Conservation (phyloP, 2,888 invertebrate species). For the Notodonta dromedarius region DNA sequence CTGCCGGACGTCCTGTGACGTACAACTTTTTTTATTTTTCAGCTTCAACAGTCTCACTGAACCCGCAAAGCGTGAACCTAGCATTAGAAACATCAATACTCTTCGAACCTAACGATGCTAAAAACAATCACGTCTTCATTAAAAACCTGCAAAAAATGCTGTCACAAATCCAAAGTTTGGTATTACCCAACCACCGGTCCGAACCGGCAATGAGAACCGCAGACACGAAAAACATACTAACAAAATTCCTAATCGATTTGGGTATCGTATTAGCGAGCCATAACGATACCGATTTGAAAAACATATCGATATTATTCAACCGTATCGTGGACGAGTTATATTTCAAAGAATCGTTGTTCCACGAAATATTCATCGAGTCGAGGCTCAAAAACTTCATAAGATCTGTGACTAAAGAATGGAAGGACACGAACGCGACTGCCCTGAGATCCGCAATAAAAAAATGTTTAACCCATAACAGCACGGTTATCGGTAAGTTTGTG, state of each 20-base stretch:
- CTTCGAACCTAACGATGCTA: conserved; percentile 24
- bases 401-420: conserved; percentile 1
- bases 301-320: neutral
- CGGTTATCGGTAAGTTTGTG: neutral
- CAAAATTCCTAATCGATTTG: conserved; percentile 2
- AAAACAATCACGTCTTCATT: conserved; percentile 11
- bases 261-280: neutral
- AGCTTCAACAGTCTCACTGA: conserved; percentile 11
- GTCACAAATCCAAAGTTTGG: conserved; percentile 14
- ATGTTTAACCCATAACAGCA: neutral
- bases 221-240: neutral
- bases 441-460: conserved; percentile 2
- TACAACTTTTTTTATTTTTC: neutral
- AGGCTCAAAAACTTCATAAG: neutral
- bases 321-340: neutral
- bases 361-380: neutral
- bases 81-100: conserved; percentile 31
- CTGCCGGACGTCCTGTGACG: too few relatives aligned
- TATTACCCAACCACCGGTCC: neutral
- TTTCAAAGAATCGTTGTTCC: neutral
- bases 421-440: fast-evolving
- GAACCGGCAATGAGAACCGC: neutral
- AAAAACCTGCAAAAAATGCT: conserved; percentile 18
- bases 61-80: conserved; percentile 25
- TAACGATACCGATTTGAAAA: neutral